These are phyloP conservation scores for Anhinga anhinga DNA, from an alignment of 2,113 vertebrate genomes.

Conservation along the genomic window DNA sequence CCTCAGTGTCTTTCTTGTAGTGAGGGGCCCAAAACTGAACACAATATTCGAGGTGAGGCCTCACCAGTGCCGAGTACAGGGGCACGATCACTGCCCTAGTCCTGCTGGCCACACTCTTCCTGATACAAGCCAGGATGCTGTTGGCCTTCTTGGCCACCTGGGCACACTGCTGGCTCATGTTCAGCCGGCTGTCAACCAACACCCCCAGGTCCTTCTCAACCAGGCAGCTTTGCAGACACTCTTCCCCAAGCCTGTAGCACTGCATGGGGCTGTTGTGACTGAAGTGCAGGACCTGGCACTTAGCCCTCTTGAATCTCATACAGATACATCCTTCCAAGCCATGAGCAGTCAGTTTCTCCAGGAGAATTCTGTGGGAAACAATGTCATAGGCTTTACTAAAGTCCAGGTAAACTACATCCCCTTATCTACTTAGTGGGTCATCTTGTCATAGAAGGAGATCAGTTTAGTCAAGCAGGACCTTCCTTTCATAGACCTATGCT, in stretches of 20 bases:
- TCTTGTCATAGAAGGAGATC: neutral
- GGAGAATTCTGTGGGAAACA: neutral
- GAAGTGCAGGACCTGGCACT: fast-evolving
- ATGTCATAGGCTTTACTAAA: neutral
- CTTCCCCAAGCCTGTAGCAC: neutral
- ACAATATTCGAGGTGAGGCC: fast-evolving
- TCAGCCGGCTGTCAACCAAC: fast-evolving
- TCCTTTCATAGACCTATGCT: neutral
- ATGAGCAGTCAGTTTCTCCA: neutral
- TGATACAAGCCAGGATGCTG: neutral
- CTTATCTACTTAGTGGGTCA: neutral
- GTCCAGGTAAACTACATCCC: neutral
- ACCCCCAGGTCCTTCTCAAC: neutral
- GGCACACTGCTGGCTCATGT: neutral
- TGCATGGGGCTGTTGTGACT: neutral
- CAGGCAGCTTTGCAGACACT: neutral
- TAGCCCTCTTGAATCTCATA: neutral
- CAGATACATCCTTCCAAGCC: fast-evolving
- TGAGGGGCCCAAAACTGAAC: neutral
- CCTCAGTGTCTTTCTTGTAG: neutral
- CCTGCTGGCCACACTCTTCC: neutral
- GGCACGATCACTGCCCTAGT: fast-evolving
- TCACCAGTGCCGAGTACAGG: neutral
- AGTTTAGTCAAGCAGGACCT: neutral
- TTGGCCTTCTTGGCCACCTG: neutral